Evolutionary conservation across 2,113 vertebrate genomes (phyloP).

Genomic region (Sus scrofa): DNA sequence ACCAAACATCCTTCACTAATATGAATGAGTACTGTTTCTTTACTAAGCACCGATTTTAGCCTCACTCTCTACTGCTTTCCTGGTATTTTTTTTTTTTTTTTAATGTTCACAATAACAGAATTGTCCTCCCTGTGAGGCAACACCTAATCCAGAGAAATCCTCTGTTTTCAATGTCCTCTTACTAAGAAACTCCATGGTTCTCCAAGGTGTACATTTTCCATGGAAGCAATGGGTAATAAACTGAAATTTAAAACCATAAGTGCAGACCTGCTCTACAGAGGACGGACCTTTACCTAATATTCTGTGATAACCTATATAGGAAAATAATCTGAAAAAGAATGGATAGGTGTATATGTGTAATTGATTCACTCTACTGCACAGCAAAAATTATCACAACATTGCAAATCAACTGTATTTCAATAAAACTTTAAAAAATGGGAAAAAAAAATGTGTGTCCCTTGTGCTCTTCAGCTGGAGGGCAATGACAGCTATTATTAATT

Average conservation of each 20-base stretch:
- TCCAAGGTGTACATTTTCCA: background rate
- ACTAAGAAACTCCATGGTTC: background rate
- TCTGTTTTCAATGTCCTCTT: background rate
- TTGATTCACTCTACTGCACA: no score
- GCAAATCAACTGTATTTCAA: no score
- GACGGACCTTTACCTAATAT: no score
- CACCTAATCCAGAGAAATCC: accelerated
- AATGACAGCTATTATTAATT: background rate
- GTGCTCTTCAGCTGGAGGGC: background rate
- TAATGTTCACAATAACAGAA: background rate
- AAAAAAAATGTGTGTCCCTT: background rate
- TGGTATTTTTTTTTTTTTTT: background rate
- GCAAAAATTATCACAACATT: no score
- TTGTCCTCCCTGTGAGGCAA: background rate
- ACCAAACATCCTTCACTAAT: background rate
- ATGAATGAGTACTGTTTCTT: background rate
- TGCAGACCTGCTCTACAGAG: no score
- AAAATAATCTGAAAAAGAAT: no score
- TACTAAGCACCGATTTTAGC: background rate
- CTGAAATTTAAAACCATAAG: background rate
- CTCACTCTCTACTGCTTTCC: background rate
- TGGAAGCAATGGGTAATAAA: background rate
- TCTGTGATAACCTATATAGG: no score
- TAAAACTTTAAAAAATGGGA: no score
- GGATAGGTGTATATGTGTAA: no score